Base-by-base conservation (phyloP, 2,113 vertebrate genomes). In the Calyptomena viridis region DNA sequence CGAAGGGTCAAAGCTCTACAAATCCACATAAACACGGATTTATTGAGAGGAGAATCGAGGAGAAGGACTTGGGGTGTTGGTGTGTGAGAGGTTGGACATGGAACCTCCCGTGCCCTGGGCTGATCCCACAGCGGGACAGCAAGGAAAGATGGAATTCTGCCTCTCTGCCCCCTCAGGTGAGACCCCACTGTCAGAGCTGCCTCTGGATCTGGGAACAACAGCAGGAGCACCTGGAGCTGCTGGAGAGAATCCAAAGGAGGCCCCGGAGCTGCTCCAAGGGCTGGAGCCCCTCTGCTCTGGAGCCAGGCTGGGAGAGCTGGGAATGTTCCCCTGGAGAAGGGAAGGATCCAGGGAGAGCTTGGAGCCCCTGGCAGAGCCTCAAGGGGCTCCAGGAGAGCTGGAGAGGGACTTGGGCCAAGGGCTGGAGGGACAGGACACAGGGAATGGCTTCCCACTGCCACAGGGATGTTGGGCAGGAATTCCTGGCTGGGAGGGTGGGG, bases 311-410 rank as follows among this genome's bases (percentile, higher is more conserved):
- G 44, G 33, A 77, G 73, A 69, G 63, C 33, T 77, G 73, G 27
- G 72, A 0, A 0, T 31, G 72, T 0, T 59, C 72, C 0, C 50
- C 72, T 85, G 83, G 71, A 66, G 35, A n/a, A 0, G 69, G 0
- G 60, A 66, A 40, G 23, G 11, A 0, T 56, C 9, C 71, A 85
- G 71, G 52, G 24, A 85, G 71, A 85, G 35, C 50, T 84, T 4
- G 7, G 39, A 5, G 17, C 35, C 14, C 68, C 12, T 60, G 1
- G 0, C 79, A 60, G 66, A 21, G 35, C 30, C 55, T 30, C 0
- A 5, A 82, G 80, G 56, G 30, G 82, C 71, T 85, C 71, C 82
- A 84, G 82, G 40, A 74, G 69, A 74, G 69, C 81, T 84, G 82
- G 6, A 83, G 67, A 72, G 67, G 59, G 49, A 33, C 58, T 73